Base-by-base conservation (phyloP, 64 coral and sea anemone genomes). In the Stylophora pistillata region DNA sequence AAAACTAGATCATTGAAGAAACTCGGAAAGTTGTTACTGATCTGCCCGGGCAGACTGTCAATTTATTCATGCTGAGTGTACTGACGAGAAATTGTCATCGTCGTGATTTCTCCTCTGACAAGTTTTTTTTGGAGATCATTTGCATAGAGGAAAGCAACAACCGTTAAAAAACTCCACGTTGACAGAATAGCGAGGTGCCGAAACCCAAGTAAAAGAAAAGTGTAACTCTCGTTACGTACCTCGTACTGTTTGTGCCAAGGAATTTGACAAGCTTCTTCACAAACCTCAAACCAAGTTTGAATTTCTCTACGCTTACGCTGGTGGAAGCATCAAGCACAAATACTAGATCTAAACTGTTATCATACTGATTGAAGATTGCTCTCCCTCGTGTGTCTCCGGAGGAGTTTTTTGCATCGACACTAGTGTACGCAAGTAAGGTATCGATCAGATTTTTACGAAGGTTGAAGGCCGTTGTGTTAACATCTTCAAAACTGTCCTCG, bases 311-410 rank as follows among this genome's bases (percentile, higher is more conserved):
- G 20, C 28, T 89, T 13, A 96, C 85, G 54, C 94, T 96, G 69
- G 80, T 89, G n/a, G 94, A 96, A 21, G 87, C 75, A 57, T 96
- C 94, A 56, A 96, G 82, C 9, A 96, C 94, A 93, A 96, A 93
- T 1, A 96, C 82, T 10, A 96, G 79, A 66, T 96, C 94, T 9
- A 96, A 82, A 34, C 87, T 91, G 7, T 74, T 82, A 23, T 58
- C 74, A 23, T 87, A 64, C 60, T 69, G 64, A 31, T 76, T 74
- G 25, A 95, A 81, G 25, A 47, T 47, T 47, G 74, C 88, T 53
- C 93, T 75, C 33, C 69, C 88, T n/a, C 93, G 79, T 3, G 82
- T 53, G 26, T 95, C 89, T 2, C 18, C 72, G 64, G 29, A 13
- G 34, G 26, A 65, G 13, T n/a, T 63, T 1, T 54, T 85, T 52